Evolutionary conservation across 2,113 vertebrate species (phyloP).

Genomic region (Haemorhous mexicanus): DNA sequence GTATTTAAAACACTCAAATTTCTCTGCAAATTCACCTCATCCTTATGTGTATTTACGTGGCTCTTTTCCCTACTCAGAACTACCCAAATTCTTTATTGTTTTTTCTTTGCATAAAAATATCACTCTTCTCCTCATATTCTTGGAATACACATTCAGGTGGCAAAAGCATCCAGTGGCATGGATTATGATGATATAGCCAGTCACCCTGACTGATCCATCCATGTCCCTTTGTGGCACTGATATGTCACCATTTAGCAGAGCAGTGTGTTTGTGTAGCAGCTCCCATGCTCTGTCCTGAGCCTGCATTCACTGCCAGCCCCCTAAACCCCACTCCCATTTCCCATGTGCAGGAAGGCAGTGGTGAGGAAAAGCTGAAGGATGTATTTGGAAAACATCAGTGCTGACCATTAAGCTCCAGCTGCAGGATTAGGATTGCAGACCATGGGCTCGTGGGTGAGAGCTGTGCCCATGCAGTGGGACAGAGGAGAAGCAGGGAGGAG

Average conservation of each 20-base stretch:
- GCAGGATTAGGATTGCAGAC: neutral
- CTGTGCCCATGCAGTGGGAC: neutral
- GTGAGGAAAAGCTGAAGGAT: neutral
- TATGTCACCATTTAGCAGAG: neutral
- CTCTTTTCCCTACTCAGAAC: neutral
- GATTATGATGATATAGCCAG: neutral
- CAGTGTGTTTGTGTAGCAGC: neutral
- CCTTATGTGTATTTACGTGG: fast-evolving
- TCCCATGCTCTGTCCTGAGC: neutral
- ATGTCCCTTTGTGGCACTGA: neutral
- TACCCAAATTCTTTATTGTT: neutral
- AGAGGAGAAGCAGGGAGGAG: neutral
- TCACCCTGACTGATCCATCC: neutral
- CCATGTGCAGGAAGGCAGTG: fast-evolving
- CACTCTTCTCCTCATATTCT: neutral
- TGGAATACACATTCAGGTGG: neutral
- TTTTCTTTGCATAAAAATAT: neutral
- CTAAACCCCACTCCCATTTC: fast-evolving
- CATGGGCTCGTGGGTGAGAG: fast-evolving
- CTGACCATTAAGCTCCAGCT: neutral
- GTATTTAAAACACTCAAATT: neutral
- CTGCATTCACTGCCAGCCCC: neutral
- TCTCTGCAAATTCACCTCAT: neutral
- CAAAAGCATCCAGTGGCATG: neutral
- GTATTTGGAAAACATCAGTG: neutral